Percentiles rank a stretch among this genome's conserved stretches.
These are phyloP conservation scores for Temnopleurus reevesii DNA, from an alignment of 53 echinoderm and acorn worm species.

Conservation along the genomic window DNA sequence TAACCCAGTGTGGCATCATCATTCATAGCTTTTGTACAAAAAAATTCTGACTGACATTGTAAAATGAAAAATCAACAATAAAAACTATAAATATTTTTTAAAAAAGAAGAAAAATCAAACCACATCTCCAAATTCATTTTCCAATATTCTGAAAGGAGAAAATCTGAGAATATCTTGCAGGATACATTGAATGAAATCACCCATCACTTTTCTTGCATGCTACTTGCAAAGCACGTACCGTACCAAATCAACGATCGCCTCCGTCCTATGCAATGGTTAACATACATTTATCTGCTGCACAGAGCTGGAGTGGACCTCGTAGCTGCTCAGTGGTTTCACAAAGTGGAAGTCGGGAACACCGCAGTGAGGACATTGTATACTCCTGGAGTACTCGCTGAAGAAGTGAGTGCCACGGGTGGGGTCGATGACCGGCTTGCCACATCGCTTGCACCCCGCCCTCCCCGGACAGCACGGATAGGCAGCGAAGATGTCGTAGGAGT, in stretches of 20 bases:
- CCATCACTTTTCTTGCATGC: neutral
- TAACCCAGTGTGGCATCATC: too few relatives aligned
- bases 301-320: constrained; percentile 79
- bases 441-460: constrained; percentile 93
- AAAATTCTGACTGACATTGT: too few relatives aligned
- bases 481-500: constrained; percentile 98
- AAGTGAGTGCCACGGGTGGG: constrained; percentile 91
- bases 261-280: constrained; percentile 2
- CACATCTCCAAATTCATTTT: too few relatives aligned
- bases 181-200: too few relatives aligned
- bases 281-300: constrained; percentile 59
- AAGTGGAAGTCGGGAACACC: constrained; percentile 97
- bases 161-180: too few relatives aligned
- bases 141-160: too few relatives aligned
- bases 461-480: constrained; percentile 98
- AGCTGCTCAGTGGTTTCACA: constrained; percentile 94
- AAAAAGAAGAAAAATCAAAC: too few relatives aligned
- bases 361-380: constrained; percentile 96
- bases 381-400: constrained; percentile 98
- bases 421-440: constrained; percentile 94
- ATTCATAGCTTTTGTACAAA: too few relatives aligned
- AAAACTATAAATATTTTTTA: too few relatives aligned
- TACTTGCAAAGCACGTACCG: neutral
- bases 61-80: too few relatives aligned
- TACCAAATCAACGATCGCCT: neutral